Conservation (phyloP, 2,113 vertebrate genomes). For the Rhinogobius similis region DNA sequence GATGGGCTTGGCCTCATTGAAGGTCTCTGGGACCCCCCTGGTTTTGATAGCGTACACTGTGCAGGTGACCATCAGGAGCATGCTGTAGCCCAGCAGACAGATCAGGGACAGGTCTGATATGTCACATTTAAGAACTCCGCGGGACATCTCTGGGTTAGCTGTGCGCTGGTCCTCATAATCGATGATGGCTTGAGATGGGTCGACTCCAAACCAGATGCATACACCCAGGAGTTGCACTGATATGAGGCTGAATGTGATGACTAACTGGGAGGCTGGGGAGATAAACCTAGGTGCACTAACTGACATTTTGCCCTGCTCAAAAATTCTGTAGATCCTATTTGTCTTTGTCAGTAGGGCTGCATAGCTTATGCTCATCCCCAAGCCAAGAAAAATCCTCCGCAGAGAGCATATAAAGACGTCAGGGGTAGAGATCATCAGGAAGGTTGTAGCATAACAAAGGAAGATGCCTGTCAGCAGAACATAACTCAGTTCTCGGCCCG, state of each 20-base stretch:
- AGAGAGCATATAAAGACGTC: slow-evolving; percentile 88
- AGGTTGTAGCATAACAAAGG: slow-evolving; percentile 93
- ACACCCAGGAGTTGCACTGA: slow-evolving; percentile 94
- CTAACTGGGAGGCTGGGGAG: slow-evolving; percentile 93
- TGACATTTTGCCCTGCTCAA: slow-evolving; percentile 95
- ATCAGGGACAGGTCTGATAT: slow-evolving; percentile 97
- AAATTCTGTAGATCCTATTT: slow-evolving; percentile 97
- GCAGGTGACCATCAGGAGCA: slow-evolving; percentile 98
- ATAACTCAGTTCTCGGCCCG: slow-evolving; percentile 93
- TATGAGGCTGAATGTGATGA: slow-evolving; percentile 95
- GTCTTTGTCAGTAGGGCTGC: slow-evolving; percentile 96
- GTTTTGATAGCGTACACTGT: slow-evolving; percentile 98
- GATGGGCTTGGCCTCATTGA: slow-evolving; percentile 98
- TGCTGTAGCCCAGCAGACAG: slow-evolving; percentile 96
- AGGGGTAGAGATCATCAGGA: slow-evolving; percentile 92
- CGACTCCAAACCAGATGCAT: slow-evolving; percentile 94
- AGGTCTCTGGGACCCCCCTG: slow-evolving; percentile 92
- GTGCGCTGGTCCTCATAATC: slow-evolving; percentile 97
- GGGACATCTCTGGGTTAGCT: slow-evolving; percentile 86
- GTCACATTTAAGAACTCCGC: slow-evolving; percentile 88
- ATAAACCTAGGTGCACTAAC: slow-evolving; percentile 92
- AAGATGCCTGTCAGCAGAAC: slow-evolving; percentile 95
- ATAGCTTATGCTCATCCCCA: slow-evolving; percentile 97
- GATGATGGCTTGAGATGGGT: slow-evolving; percentile 92
- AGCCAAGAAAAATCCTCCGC: slow-evolving; percentile 90